Evolutionary conservation across 1,140 invertebrate genomes (phyloP).

Genomic region (Hyles vespertilio): DNA sequence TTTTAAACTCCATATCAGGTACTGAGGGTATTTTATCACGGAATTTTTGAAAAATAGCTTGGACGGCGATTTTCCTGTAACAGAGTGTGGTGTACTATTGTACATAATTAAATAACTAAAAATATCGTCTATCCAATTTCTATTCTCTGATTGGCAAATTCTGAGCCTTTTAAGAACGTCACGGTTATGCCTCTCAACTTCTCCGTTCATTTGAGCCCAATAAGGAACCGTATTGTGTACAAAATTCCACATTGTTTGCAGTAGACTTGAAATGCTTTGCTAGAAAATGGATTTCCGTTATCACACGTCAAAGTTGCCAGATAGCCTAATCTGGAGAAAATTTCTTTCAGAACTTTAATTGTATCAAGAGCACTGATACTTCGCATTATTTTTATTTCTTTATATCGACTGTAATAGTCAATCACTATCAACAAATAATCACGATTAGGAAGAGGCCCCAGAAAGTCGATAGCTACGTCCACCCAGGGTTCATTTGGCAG

Average conservation of each 20-base stretch:
- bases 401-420: slow-evolving; percentile 27
- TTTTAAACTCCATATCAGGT: too few species aligned
- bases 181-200: slow-evolving; percentile 45
- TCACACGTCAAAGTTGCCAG: slow-evolving; percentile 30
- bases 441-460: slow-evolving; percentile 31
- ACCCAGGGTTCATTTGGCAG: slow-evolving; percentile 33
- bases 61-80: slow-evolving; percentile 22
- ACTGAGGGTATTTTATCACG: too few species aligned
- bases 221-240: slow-evolving; percentile 33
- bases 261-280: slow-evolving; percentile 30
- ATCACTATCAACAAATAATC: slow-evolving; percentile 33
- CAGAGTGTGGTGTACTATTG: slow-evolving; percentile 27
- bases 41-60: slow-evolving; percentile 23
- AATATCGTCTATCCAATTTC: slow-evolving; percentile 13
- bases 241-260: slow-evolving; percentile 28
- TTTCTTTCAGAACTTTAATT: slow-evolving; percentile 26
- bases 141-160: slow-evolving; percentile 13
- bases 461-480: slow-evolving; percentile 34
- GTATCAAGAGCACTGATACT: slow-evolving; percentile 22
- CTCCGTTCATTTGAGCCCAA: slow-evolving; percentile 48
- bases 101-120: slow-evolving; percentile 29
- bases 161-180: slow-evolving; percentile 22
- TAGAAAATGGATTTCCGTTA: slow-evolving; percentile 25
- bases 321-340: slow-evolving; percentile 25
- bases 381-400: slow-evolving; percentile 31